Evolutionary conservation across 2,113 vertebrate species (phyloP), one percentile per base, ranked within the genome.

Genomic region (Ammospiza nelsoni): DNA sequence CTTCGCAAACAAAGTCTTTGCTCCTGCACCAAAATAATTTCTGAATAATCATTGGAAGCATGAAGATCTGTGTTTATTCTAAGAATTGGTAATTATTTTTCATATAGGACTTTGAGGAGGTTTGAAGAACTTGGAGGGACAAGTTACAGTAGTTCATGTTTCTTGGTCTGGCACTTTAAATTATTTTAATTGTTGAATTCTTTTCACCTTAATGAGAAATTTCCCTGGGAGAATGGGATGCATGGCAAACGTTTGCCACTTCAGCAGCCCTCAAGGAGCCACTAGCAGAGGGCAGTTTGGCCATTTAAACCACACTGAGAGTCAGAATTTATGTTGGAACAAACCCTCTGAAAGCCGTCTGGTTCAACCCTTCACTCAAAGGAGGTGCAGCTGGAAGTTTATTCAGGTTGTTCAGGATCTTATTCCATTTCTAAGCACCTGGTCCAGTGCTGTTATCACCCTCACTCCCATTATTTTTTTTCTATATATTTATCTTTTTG

Each of bases 21-120:
- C 24, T 96, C 13, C 52, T 83, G 79, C 71, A 82, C 76, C 68
- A 78, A 88, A 95, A 74, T n/a, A 59, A 61, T 74, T 93, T 68
- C 92, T 86, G 82, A 90, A 65, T 86, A 91, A 72, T 80, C 48
- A 55, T 52, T 88, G 31, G 24, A 80, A 93, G 59, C 23, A 74
- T 57, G 24, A 84, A 76, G 67, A 62, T 41, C 59, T 80, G 33
- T 83, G 29, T 76, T 94, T 91, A 58, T 44, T 92, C 51, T 51
- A 83, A 66, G 24, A 61, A 87, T 21, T 48, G 3, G 31, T 67
- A 65, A 57, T 72, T 74, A 48, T 81, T 94, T 93, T 92, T 93
- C 31, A 23, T 65, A 12, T 5, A 57, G 57, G 43, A 51, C 27
- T 77, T 68, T 78, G 35, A 84, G 48, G 35, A 95, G 43, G 39